Evolutionary conservation across 2,113 vertebrate genomes (phyloP), one percentile per base, ranked within the genome.

Genomic region (Typhlomys cinereus): DNA sequence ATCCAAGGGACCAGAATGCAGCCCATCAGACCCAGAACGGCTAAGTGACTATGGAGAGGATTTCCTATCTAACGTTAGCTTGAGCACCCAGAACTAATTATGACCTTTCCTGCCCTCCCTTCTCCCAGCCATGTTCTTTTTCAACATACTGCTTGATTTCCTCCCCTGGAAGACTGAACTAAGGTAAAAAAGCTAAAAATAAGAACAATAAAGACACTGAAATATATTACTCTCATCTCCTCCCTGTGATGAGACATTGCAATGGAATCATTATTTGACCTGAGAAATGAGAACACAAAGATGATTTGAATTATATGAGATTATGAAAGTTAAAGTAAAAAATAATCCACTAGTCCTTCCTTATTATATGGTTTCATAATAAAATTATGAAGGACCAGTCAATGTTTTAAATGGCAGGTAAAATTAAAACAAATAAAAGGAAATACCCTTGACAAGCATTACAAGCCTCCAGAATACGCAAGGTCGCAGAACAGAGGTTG

Each of bases 401-500:
- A 50, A 83, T 71, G 91, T 93, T 73, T 85, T 84, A 96, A 91
- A 87, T 94, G 94, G 95, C 95, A 96, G 97, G 95, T 96, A 96
- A 96, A 96, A 97, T 96, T 90, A 96, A 95, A 97, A 97, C 93
- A 97, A 97, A 97, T 96, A 95, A 94, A 96, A 96, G 96, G 94
- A 96, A 97, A 94, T 96, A 89, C 86, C 91, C 91, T 83, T 92
- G 92, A 88, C 92, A 92, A 92, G 78, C 57, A 70, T 71, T 94
- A 92, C 87, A 71, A 94, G 86, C 93, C 62, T 95, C 71, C 88
- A 92, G 88, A 88, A 95, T 57, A 76, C 46, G 89, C 93, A 95
- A 93, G 88, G 94, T 95, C 89, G 18, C 90, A 87, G 89, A 95
- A 71, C 89, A 95, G 92, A 93, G 85, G 92, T 93, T 81, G 4